Conservation (phyloP, 2,888 invertebrate genomes). For the Lithodes maja region DNA sequence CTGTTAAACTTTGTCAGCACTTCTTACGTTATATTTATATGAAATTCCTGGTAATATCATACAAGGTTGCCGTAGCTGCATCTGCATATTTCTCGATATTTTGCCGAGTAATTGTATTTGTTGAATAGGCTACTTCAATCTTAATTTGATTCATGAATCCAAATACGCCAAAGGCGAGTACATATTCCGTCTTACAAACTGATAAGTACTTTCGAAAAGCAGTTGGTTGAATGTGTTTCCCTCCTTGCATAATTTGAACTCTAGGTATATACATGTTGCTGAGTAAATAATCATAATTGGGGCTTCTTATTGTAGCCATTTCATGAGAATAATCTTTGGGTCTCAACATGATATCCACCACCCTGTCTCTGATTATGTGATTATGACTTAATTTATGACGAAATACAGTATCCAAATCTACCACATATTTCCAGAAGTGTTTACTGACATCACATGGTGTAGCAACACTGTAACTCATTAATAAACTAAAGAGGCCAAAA, state of each 20-base stretch:
- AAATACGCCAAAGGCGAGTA: background rate
- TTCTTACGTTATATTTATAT: background rate
- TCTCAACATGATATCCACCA: background rate
- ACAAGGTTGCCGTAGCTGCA: background rate
- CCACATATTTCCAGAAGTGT: constrained; percentile 9
- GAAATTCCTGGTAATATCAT: background rate
- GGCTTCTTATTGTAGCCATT: background rate
- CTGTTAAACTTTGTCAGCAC: too few relatives aligned
- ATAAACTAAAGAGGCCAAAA: background rate
- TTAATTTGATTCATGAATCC: background rate
- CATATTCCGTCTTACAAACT: background rate
- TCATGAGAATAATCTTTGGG: background rate
- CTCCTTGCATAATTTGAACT: background rate
- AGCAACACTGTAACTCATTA: background rate
- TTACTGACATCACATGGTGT: constrained; percentile 4
- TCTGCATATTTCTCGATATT: background rate
- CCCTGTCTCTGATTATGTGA: background rate
- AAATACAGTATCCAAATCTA: constrained; percentile 15
- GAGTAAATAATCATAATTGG: background rate
- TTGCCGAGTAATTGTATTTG: background rate
- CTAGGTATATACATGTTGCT: background rate
- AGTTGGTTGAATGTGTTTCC: background rate
- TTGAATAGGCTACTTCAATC: background rate
- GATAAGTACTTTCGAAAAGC: background rate
- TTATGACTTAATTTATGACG: background rate